These are phyloP conservation scores for Rhyacichthys aspro DNA, from an alignment of 2,797 vertebrate species.

Conservation along the genomic window DNA sequence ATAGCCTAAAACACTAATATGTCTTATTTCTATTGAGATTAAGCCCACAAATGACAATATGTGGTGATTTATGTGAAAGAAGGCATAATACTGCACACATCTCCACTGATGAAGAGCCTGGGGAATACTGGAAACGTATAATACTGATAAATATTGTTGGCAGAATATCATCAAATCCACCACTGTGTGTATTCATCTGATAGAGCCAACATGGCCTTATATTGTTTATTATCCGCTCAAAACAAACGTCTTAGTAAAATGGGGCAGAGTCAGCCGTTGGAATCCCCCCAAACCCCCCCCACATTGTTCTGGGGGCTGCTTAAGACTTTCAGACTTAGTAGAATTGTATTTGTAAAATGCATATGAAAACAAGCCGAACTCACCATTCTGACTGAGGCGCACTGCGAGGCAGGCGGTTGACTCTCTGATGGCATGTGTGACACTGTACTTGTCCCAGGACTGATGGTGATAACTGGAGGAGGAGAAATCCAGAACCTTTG, in stretches of 20 bases:
- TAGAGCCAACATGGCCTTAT: slow-evolving; percentile 65
- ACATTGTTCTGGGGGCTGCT: too few relatives aligned
- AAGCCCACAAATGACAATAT: too few relatives aligned
- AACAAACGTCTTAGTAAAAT: slow-evolving; percentile 49
- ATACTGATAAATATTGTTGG: slow-evolving; percentile 56
- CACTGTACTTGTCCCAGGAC: slow-evolving; percentile 79
- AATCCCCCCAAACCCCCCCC: too few relatives aligned
- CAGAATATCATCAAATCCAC: slow-evolving; percentile 44
- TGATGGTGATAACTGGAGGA: slow-evolving; percentile 74
- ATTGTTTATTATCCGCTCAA: slow-evolving; percentile 58
- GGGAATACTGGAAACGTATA: neutral
- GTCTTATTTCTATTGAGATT: too few relatives aligned
- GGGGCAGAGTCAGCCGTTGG: neutral
- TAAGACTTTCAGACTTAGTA: too few relatives aligned
- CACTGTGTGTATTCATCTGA: slow-evolving; percentile 55
- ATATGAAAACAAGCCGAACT: slow-evolving; percentile 45
- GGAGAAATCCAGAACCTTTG: slow-evolving; percentile 85
- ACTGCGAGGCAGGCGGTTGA: slow-evolving; percentile 73
- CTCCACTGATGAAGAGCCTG: too few relatives aligned
- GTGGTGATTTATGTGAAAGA: too few relatives aligned
- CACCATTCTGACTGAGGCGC: slow-evolving; percentile 79
- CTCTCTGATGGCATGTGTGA: slow-evolving; percentile 76
- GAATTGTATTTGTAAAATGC: too few relatives aligned
- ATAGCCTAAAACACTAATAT: too few relatives aligned
- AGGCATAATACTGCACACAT: too few relatives aligned